A percentile compares a stretch with the other conserved stretches of the same genome.
Evolutionary conservation across 2,888 invertebrate species (phyloP).

Genomic region (Chromoteleia sp.): DNA sequence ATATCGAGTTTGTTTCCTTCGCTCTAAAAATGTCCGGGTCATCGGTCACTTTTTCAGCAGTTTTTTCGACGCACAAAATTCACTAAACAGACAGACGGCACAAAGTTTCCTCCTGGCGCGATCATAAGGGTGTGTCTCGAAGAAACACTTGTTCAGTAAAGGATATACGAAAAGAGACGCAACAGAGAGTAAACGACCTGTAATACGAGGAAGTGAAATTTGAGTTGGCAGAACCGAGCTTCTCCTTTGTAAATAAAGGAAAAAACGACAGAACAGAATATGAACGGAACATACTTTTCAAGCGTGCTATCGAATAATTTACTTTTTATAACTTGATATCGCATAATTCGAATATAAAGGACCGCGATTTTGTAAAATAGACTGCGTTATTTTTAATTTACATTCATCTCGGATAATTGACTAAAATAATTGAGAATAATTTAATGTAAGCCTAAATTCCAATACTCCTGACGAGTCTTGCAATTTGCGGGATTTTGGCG

Average conservation of each 20-base stretch:
- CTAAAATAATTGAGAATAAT: too few species aligned
- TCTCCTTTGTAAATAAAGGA: slow-evolving; percentile 28
- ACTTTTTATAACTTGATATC: neutral
- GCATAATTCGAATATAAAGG: neutral
- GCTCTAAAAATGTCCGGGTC: slow-evolving; percentile 9
- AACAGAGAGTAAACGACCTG: slow-evolving; percentile 27
- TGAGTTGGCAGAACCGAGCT: slow-evolving; percentile 25
- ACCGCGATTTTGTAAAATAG: too few species aligned
- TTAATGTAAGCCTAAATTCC: too few species aligned
- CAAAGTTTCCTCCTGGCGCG: slow-evolving; percentile 22
- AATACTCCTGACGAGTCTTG: too few species aligned
- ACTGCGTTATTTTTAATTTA: too few species aligned
- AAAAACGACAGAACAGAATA: neutral
- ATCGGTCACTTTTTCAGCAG: slow-evolving; percentile 9
- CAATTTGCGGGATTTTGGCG: too few species aligned
- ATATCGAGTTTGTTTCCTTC: neutral
- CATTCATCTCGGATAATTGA: too few species aligned
- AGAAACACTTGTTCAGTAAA: slow-evolving; percentile 31
- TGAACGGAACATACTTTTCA: slow-evolving; percentile 6
- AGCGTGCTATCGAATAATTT: slow-evolving; percentile 24
- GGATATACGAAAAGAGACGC: slow-evolving; percentile 11
- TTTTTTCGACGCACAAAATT: neutral
- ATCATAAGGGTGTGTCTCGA: slow-evolving; percentile 29
- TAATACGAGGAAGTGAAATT: slow-evolving; percentile 46
- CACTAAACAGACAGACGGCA: slow-evolving; percentile 15